Conservation (phyloP, 92 coral and sea anemone species). For the Phymanthus crucifer region DNA sequence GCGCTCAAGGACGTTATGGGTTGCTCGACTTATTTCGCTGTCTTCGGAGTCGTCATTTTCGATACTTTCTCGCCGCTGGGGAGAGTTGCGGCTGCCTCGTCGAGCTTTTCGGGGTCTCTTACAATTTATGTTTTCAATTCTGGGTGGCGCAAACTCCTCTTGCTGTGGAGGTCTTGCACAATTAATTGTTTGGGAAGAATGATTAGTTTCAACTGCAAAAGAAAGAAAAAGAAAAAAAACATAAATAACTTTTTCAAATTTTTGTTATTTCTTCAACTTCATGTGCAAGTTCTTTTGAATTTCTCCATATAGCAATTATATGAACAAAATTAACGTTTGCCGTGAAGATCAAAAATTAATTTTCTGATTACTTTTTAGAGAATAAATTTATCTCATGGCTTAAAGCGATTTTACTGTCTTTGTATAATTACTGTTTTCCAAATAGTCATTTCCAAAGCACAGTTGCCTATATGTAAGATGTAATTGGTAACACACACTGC, state of each 20-base stretch:
- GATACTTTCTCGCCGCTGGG: constrained; percentile 63
- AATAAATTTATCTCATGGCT: not conserved
- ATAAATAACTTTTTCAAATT: too few relatives aligned
- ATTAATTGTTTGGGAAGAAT: constrained; percentile 34
- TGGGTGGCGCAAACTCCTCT: constrained; percentile 72
- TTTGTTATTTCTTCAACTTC: not conserved
- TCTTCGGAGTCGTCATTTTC: constrained; percentile 97
- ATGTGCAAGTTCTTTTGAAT: not conserved
- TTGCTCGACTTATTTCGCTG: constrained; percentile 95
- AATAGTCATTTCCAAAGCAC: constrained; percentile 13
- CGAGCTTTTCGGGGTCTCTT: constrained; percentile 82
- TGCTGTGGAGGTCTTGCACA: constrained; percentile 25
- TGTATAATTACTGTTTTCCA: constrained; percentile 6
- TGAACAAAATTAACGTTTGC: not conserved
- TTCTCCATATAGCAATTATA: not conserved
- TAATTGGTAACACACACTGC: not conserved
- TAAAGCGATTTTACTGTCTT: not conserved
- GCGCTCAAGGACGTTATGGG: constrained; percentile 92
- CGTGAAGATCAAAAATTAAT: not conserved
- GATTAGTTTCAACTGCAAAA: constrained; percentile 56
- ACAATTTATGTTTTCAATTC: constrained; percentile 50
- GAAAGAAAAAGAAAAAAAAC: not conserved
- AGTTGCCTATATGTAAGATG: not conserved
- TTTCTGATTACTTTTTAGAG: not conserved
- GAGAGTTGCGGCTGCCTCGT: constrained; percentile 76